Conservation (phyloP, 1,140 invertebrate species). For the Bactericera cockerelli region DNA sequence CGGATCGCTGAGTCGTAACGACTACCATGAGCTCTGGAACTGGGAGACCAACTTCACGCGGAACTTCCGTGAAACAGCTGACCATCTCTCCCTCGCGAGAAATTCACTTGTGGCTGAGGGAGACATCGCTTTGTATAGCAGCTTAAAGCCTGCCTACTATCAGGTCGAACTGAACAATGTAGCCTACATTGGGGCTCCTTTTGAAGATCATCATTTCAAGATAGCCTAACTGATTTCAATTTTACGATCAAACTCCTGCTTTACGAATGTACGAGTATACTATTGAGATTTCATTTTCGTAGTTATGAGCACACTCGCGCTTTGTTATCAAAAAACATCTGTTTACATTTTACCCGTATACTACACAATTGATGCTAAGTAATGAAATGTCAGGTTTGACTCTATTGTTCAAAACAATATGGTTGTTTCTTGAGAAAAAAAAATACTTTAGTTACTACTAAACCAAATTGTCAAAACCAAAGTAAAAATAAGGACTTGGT, state of each 20-base stretch:
- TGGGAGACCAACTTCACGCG: not conserved
- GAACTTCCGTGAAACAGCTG: not conserved
- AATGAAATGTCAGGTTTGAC: no score
- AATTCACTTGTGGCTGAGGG: not conserved
- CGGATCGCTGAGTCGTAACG: not conserved
- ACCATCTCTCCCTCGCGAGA: not conserved
- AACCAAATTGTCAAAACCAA: no score
- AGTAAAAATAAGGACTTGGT: no score
- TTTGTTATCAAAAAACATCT: no score
- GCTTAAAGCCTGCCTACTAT: not conserved
- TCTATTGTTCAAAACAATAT: no score
- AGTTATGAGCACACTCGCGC: no score
- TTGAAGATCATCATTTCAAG: conserved; percentile 11
- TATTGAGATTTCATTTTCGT: no score
- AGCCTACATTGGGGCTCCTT: not conserved
- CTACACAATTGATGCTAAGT: no score
- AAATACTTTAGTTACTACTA: no score
- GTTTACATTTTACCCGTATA: no score
- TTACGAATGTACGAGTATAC: no score
- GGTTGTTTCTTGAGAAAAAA: no score
- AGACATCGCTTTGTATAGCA: not conserved
- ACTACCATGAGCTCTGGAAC: not conserved
- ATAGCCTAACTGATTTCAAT: not conserved
- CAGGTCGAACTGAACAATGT: conserved; percentile 10
- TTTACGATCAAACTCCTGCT: not conserved